Percentiles rank a stretch among this genome's conserved stretches.
Conservation (phyloP, 2,888 invertebrate species). For the Octonoba sinensis region DNA sequence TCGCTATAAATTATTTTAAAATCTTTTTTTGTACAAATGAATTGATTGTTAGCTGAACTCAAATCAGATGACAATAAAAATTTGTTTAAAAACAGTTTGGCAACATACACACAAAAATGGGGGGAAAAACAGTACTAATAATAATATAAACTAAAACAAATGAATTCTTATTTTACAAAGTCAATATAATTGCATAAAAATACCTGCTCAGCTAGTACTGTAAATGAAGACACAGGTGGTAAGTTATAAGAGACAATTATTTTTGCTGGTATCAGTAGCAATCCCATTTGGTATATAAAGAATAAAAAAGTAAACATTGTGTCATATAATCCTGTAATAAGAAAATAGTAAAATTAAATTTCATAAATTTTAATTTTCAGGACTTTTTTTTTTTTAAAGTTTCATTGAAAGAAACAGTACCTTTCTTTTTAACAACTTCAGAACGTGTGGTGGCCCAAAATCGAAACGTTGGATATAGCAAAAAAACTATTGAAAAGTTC, state of each 20-base stretch:
- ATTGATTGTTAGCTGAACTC: no score
- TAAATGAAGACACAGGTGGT: constrained; percentile 61
- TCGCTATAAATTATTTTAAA: no score
- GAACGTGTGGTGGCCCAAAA: constrained; percentile 70
- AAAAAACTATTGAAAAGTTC: constrained; percentile 71
- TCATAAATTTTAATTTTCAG: background rate
- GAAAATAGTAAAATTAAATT: background rate
- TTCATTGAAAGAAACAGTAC: background rate
- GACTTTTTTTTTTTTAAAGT: background rate
- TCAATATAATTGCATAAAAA: background rate
- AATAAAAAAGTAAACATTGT: constrained; percentile 40
- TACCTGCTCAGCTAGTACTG: constrained; percentile 59
- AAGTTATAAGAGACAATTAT: constrained; percentile 37
- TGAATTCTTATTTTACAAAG: background rate
- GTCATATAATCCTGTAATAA: constrained; percentile 69
- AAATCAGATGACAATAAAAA: no score
- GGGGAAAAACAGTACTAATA: no score
- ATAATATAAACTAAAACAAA: no score
- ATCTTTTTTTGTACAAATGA: no score
- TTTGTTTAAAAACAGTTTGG: no score
- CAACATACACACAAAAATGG: no score
- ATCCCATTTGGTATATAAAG: constrained; percentile 27
- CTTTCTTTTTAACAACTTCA: constrained; percentile 20
- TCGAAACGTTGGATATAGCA: constrained; percentile 73
- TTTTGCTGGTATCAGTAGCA: constrained; percentile 32